These are phyloP conservation scores for Andrena trimmerana DNA, from an alignment of 2,888 invertebrate species.

Conservation along the genomic window DNA sequence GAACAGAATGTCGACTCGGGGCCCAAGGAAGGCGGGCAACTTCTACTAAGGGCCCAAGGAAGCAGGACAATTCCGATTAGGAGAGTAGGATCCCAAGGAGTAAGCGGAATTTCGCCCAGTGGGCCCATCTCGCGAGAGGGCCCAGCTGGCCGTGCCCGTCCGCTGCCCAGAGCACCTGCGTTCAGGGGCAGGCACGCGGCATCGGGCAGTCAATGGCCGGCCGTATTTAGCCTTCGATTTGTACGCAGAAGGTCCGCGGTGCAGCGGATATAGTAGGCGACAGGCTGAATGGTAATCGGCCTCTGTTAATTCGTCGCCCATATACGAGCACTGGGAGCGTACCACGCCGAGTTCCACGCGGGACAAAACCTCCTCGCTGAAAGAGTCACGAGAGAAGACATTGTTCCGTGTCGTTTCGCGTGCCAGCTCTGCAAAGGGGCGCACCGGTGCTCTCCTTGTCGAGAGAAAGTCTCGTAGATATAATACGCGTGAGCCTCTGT, in stretches of 20 bases:
- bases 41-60: no score
- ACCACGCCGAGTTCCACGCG: not conserved
- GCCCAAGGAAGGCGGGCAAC: no score
- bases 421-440: constrained; percentile 55
- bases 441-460: constrained; percentile 67
- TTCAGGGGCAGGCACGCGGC: constrained; percentile 21
- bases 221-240: constrained; percentile 75
- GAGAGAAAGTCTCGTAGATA: constrained; percentile 68
- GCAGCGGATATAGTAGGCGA: constrained; percentile 72
- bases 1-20: no score
- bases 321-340: constrained; percentile 9
- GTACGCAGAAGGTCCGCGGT: constrained; percentile 68
- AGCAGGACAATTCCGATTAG: no score
- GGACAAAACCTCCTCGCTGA: no score
- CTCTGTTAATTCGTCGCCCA: constrained; percentile 38
- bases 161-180: constrained; percentile 62
- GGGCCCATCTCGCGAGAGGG: not conserved
- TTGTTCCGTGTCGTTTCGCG: constrained; percentile 64
- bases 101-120: no score
- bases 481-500: constrained; percentile 6
- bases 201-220: constrained; percentile 75
- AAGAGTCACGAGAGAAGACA: constrained; percentile 50
- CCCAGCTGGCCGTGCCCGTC: constrained; percentile 59
- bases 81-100: no score
- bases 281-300: constrained; percentile 73